These are phyloP conservation scores for Hirudo medicinalis DNA, from an alignment of 1,140 invertebrate genomes.

Conservation along the genomic window DNA sequence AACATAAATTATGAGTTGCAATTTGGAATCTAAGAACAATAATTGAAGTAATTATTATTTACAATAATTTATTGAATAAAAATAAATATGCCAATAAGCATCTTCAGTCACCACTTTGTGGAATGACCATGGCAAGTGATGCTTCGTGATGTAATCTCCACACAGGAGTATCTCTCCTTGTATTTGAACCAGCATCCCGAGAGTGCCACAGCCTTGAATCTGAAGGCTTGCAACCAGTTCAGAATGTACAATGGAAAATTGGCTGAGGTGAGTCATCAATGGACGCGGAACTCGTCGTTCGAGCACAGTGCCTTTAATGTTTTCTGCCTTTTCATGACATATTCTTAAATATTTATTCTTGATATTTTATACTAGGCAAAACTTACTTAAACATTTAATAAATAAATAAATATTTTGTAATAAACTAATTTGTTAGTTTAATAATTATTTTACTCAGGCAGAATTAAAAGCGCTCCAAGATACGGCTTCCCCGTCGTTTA, in stretches of 20 bases:
- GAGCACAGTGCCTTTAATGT: too few species aligned
- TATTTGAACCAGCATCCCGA: constrained; percentile 84
- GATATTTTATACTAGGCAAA: too few species aligned
- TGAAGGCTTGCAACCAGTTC: constrained; percentile 79
- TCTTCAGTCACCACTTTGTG: too few species aligned
- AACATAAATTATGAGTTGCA: too few species aligned
- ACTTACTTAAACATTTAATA: too few species aligned
- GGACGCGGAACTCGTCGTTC: not conserved
- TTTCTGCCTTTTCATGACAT: too few species aligned
- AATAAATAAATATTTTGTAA: too few species aligned
- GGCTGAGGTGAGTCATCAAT: constrained; percentile 53
- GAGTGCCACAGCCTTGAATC: constrained; percentile 83
- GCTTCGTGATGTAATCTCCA: constrained; percentile 38
- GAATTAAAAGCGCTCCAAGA: constrained; percentile 50
- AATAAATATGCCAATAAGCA: too few species aligned
- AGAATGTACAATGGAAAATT: constrained; percentile 84
- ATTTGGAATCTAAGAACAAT: too few species aligned
- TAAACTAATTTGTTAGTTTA: not conserved
- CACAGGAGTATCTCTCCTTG: constrained; percentile 81
- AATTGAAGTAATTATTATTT: too few species aligned
- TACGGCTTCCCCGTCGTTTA: constrained; percentile 60
- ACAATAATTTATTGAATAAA: too few species aligned
- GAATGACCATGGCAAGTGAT: not conserved
- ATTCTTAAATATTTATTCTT: too few species aligned
- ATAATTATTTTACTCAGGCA: constrained; percentile 29